phyloP scores from a whole-genome alignment of 1,140 invertebrate species.

The Procambarus virginalis region DNA sequence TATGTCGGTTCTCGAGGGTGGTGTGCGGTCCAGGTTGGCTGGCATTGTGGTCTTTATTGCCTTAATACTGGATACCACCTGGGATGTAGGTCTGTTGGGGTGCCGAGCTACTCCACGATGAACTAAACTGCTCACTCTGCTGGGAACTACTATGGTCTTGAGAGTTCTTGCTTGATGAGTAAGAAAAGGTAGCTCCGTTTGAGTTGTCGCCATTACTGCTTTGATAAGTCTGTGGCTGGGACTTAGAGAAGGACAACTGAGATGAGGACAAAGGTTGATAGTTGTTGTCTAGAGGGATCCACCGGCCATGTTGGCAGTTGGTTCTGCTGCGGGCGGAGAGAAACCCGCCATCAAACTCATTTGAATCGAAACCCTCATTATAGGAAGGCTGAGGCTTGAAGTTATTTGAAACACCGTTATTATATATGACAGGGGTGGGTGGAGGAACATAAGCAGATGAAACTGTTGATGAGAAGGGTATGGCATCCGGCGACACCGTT shows the following conservation, averaged over 20 bases:
- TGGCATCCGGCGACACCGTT: background rate
- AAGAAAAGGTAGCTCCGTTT: background rate
- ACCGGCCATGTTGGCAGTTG: slow-evolving; percentile 45
- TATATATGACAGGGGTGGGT: background rate
- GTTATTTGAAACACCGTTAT: background rate
- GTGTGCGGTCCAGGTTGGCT: background rate
- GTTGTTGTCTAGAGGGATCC: slow-evolving; percentile 18
- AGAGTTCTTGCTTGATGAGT: slow-evolving; percentile 22
- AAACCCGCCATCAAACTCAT: background rate
- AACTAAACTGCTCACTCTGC: slow-evolving; percentile 24
- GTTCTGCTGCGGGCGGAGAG: slow-evolving; percentile 42
- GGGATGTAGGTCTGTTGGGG: background rate
- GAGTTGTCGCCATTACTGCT: background rate
- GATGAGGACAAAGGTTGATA: background rate
- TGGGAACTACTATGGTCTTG: slow-evolving; percentile 24
- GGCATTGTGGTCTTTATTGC: background rate
- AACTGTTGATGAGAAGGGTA: background rate
- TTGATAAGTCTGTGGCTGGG: background rate
- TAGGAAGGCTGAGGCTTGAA: slow-evolving; percentile 20
- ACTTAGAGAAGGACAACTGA: background rate
- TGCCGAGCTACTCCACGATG: background rate
- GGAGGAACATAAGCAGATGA: background rate
- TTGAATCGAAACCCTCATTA: background rate
- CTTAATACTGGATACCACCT: background rate
- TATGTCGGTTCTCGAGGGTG: background rate